Conservation (phyloP, 2,888 invertebrate species). For the Ctenicera cuprea region DNA sequence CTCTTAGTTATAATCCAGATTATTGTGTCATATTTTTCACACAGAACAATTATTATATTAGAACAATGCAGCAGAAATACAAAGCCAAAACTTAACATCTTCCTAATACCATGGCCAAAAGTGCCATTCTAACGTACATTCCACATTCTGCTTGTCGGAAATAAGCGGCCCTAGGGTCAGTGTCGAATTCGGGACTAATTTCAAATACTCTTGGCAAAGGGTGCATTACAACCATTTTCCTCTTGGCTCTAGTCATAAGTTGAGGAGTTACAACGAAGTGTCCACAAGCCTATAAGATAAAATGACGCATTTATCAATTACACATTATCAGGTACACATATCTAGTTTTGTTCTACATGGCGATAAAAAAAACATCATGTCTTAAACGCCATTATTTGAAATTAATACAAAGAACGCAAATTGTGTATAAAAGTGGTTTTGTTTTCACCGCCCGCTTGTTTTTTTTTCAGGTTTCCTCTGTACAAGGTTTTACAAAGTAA, state of each 20-base stretch:
- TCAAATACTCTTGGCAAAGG: constrained; percentile 96
- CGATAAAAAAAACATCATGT: too few species aligned
- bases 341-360: too few species aligned
- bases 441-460: too few species aligned
- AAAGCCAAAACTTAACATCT: constrained; percentile 61
- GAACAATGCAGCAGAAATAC: background rate
- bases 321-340: too few species aligned
- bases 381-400: too few species aligned
- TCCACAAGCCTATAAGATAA: constrained; percentile 83
- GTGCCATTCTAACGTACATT: constrained; percentile 98
- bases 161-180: constrained; percentile 97
- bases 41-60: background rate
- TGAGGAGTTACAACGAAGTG: constrained; percentile 94
- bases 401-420: too few species aligned
- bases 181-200: constrained; percentile 96
- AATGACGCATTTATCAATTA: background rate
- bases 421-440: too few species aligned
- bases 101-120: constrained; percentile 93
- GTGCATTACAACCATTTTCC: constrained; percentile 97
- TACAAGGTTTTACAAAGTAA: too few species aligned
- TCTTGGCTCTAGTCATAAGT: constrained; percentile 95
- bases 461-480: too few species aligned
- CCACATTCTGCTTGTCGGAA: constrained; percentile 99
- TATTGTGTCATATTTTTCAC: background rate
- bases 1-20: background rate